Percentiles rank a stretch among this genome's conserved stretches.
Evolutionary conservation across 2,888 invertebrate species (phyloP).

Genomic region (Norana najaformis): DNA sequence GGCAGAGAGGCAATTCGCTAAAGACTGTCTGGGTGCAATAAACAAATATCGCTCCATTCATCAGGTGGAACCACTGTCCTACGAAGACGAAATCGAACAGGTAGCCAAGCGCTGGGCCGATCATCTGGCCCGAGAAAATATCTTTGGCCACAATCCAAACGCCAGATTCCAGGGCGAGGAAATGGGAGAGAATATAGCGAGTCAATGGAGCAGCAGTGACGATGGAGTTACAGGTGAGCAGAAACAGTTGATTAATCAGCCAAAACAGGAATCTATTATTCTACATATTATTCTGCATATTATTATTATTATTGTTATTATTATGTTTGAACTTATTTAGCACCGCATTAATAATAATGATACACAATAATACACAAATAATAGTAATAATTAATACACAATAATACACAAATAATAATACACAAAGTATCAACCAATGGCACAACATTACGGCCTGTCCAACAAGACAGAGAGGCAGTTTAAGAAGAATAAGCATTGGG

Average conservation of each 20-base stretch:
- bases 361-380: too few relatives aligned
- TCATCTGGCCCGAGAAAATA: slow-evolving; percentile 80
- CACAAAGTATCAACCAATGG: background rate
- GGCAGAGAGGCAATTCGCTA: slow-evolving; percentile 45
- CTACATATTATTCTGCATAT: too few relatives aligned
- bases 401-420: too few relatives aligned
- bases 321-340: too few relatives aligned
- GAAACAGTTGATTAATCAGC: background rate
- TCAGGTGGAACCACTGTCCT: slow-evolving; percentile 51
- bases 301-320: background rate
- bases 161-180: slow-evolving; percentile 75
- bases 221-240: background rate
- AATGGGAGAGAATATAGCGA: slow-evolving; percentile 50
- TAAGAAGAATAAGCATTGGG: too few relatives aligned
- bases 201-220: background rate
- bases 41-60: slow-evolving; percentile 56
- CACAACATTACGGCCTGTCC: background rate
- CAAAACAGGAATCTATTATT: too few relatives aligned
- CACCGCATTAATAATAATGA: background rate
- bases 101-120: slow-evolving; percentile 79
- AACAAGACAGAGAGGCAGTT: too few relatives aligned
- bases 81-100: slow-evolving; percentile 49
- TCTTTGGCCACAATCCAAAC: slow-evolving; percentile 72
- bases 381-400: too few relatives aligned
- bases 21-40: slow-evolving; percentile 52